Percentiles rank a stretch among this genome's conserved stretches.
Conservation (phyloP, 2,888 invertebrate species). For the Cerastis rubricosa region DNA sequence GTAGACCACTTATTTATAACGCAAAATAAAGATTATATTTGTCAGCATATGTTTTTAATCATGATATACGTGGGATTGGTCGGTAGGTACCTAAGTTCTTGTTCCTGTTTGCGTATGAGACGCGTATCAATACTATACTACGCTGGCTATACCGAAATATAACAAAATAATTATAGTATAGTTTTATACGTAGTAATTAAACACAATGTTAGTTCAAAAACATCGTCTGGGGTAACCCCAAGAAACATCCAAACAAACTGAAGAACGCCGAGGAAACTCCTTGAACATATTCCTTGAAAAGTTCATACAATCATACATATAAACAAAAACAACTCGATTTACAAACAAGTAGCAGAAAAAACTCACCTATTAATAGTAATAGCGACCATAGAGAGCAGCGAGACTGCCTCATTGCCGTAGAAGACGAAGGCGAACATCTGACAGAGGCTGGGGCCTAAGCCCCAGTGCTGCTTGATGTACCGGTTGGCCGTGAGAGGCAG, state of each 20-base stretch:
- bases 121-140: too few species aligned
- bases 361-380: conserved; percentile 96
- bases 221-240: conserved; percentile 34
- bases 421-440: conserved; percentile 96
- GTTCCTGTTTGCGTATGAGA: conserved; percentile 38
- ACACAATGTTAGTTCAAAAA: conserved; percentile 24
- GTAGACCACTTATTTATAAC: conserved; percentile 30
- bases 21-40: conserved; percentile 34
- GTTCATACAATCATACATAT: conserved; percentile 3
- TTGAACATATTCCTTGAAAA: conserved; percentile 32
- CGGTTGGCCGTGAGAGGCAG: conserved; percentile 96
- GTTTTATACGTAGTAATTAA: background rate
- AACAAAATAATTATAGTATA: background rate
- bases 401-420: conserved; percentile 97
- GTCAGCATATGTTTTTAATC: conserved; percentile 26
- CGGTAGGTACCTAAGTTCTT: conserved; percentile 4
- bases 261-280: conserved; percentile 20
- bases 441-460: conserved; percentile 94
- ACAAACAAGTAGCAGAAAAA: conserved; percentile 22
- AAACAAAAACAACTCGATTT: conserved; percentile 39
- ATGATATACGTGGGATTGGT: conserved; percentile 15
- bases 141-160: background rate
- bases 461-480: conserved; percentile 95
- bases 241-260: conserved; percentile 9
- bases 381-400: conserved; percentile 96